phyloP scores from a whole-genome alignment of 2,888 invertebrate genomes.

The Catocala sponsa region DNA sequence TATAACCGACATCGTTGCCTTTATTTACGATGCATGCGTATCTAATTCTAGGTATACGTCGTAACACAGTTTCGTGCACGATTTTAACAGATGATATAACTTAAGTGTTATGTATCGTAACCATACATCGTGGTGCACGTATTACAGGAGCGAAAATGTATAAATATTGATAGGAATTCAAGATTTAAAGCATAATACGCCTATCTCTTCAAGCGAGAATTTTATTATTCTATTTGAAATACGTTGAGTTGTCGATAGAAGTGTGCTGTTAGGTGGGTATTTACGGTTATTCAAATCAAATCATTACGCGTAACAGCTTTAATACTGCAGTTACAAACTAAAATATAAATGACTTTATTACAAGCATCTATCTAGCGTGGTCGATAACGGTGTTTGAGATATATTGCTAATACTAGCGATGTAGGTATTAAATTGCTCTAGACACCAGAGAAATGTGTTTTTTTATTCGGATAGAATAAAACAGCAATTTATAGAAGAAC shows the following conservation, averaged over 20 bases:
- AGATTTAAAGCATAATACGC: not conserved
- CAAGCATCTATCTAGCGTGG: constrained; percentile 23
- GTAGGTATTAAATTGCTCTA: constrained; percentile 16
- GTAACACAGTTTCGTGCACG: constrained; percentile 34
- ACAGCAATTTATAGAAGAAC: not conserved
- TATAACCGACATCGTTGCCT: constrained; percentile 8
- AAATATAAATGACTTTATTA: constrained; percentile 45
- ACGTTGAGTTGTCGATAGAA: constrained; percentile 11
- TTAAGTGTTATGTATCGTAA: constrained; percentile 17
- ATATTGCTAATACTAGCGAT: constrained; percentile 18
- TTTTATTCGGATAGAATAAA: not conserved
- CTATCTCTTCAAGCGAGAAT: not conserved
- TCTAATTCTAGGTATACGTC: constrained; percentile 27
- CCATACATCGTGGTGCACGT: constrained; percentile 14
- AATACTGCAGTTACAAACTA: constrained; percentile 30
- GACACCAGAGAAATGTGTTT: not conserved
- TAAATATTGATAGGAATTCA: constrained; percentile 32
- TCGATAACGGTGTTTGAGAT: constrained; percentile 29
- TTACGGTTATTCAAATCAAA: constrained; percentile 50
- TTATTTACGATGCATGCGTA: constrained; percentile 26
- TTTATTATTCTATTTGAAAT: not conserved
- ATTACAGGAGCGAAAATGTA: constrained; percentile 31
- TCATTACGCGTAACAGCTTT: constrained; percentile 39
- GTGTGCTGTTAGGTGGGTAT: constrained; percentile 25
- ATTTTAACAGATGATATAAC: constrained; percentile 39